phyloP scores from a whole-genome alignment of 2,113 vertebrate genomes.

The Lipophrys pholis region DNA sequence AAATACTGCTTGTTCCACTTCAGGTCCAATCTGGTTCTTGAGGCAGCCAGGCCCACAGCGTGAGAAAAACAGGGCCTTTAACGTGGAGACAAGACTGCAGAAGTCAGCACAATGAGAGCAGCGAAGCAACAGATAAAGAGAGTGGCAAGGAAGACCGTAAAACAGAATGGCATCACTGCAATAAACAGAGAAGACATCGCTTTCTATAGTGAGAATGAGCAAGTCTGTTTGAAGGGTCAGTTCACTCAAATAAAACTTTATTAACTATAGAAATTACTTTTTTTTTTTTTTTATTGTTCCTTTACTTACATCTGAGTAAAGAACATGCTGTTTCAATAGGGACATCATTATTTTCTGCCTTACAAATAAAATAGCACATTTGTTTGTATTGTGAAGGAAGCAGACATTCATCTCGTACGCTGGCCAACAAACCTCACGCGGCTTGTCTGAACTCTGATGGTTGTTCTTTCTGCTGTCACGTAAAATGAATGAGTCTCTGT shows the following conservation, averaged over 20 bases:
- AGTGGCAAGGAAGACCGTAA: background rate
- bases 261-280: too few relatives aligned
- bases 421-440: too few relatives aligned
- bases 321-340: too few relatives aligned
- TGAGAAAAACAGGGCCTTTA: slow-evolving; percentile 73
- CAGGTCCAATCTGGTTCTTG: slow-evolving; percentile 56
- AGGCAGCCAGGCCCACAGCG: slow-evolving; percentile 37
- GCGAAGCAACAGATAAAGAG: background rate
- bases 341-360: background rate
- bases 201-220: background rate
- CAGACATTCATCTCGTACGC: background rate
- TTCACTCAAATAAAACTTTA: background rate
- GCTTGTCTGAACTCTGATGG: too few relatives aligned
- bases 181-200: slow-evolving; percentile 3
- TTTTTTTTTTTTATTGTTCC: too few relatives aligned
- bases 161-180: slow-evolving; percentile 11
- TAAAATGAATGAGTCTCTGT: background rate
- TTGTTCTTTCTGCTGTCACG: too few relatives aligned
- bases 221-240: background rate
- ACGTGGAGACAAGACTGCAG: slow-evolving; percentile 36
- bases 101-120: slow-evolving; percentile 52
- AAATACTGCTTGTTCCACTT: slow-evolving; percentile 57
- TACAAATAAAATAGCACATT: background rate
- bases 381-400: background rate
- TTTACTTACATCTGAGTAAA: too few relatives aligned